phyloP scores from a whole-genome alignment of 2,113 vertebrate genomes.

The Thermophis baileyi region DNA sequence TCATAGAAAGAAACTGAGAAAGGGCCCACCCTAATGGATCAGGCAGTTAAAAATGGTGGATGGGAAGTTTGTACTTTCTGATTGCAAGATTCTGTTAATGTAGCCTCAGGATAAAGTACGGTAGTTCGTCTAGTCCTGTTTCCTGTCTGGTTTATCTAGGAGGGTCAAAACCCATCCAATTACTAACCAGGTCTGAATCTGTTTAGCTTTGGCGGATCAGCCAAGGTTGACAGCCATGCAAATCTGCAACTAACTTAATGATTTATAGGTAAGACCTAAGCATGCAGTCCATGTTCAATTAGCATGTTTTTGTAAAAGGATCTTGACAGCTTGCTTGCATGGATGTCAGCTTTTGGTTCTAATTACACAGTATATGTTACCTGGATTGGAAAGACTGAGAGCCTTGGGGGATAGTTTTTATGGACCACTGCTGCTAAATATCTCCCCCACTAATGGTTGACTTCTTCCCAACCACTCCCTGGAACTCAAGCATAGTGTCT shows the following conservation, averaged over 20 bases:
- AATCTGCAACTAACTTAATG: conserved; percentile 40
- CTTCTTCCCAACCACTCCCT: conserved; percentile 54
- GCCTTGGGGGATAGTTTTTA: conserved; percentile 61
- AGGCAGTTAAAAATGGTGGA: neutral
- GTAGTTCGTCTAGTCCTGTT: neutral
- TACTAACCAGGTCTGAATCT: neutral
- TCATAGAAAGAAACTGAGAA: neutral
- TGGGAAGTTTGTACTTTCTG: neutral
- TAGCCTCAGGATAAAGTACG: neutral
- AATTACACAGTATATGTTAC: conserved; percentile 54
- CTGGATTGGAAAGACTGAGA: conserved; percentile 51
- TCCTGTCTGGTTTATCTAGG: neutral
- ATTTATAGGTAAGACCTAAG: conserved; percentile 52
- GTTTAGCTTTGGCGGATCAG: neutral
- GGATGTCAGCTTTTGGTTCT: conserved; percentile 39
- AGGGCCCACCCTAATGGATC: neutral
- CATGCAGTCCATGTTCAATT: conserved; percentile 53
- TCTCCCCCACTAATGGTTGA: conserved; percentile 43
- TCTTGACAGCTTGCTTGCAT: conserved; percentile 49
- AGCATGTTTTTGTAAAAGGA: conserved; percentile 50
- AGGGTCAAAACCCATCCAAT: neutral
- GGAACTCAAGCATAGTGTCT: conserved; percentile 61
- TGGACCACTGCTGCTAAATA: conserved; percentile 49
- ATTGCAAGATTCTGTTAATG: neutral
- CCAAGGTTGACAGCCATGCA: conserved; percentile 18